These are phyloP conservation scores for Podiceps cristatus DNA, from an alignment of 2,113 vertebrate genomes.

Conservation along the genomic window DNA sequence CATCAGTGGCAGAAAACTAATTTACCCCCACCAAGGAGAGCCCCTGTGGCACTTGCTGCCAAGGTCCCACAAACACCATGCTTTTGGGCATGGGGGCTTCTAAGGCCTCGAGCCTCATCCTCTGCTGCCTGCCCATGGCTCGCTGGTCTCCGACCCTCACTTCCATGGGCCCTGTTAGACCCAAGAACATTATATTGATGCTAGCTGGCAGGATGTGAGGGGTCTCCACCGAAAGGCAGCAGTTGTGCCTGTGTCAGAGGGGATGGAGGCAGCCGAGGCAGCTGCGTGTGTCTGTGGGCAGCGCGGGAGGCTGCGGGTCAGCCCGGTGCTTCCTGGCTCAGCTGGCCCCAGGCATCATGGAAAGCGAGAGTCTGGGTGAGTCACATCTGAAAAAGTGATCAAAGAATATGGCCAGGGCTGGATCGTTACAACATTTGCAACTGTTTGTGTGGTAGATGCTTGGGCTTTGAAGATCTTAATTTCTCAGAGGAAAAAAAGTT, in stretches of 20 bases:
- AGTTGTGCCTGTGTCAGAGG: neutral
- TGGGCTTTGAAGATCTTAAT: neutral
- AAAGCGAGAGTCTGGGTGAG: neutral
- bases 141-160: accelerated
- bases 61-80: neutral
- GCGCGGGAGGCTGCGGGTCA: neutral
- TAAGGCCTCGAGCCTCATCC: neutral
- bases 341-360: accelerated
- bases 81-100: neutral
- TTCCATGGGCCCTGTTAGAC: neutral
- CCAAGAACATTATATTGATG: neutral
- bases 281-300: neutral
- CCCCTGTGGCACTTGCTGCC: neutral
- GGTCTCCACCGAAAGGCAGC: neutral
- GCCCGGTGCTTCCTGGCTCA: accelerated
- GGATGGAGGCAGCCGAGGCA: neutral
- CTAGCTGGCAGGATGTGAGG: neutral
- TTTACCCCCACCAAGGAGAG: neutral
- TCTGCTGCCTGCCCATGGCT: neutral
- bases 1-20: neutral
- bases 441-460: neutral
- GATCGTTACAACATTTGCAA: neutral
- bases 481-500: neutral
- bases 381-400: neutral
- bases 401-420: neutral